Evolutionary conservation across 1,140 invertebrate genomes (phyloP).

Genomic region (Leguminivora glycinivorella): DNA sequence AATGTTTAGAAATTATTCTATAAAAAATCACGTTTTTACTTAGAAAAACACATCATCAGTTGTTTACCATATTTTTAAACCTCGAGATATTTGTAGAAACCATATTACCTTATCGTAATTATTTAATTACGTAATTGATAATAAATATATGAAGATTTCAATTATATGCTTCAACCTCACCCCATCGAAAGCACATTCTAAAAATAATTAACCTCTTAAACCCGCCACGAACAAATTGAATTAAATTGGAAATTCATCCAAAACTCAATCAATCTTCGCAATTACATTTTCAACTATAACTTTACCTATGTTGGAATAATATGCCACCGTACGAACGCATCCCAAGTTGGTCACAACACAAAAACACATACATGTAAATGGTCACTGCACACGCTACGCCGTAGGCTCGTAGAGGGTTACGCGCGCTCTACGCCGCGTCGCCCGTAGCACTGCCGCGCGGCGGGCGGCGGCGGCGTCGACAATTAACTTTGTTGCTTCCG

Average conservation of each 20-base stretch:
- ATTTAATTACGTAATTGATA: too few relatives aligned
- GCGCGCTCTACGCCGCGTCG: conserved; percentile 23
- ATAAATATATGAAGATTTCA: too few relatives aligned
- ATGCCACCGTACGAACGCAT: conserved; percentile 41
- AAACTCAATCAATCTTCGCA: background rate
- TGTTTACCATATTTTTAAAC: too few relatives aligned
- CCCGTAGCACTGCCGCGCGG: conserved; percentile 35
- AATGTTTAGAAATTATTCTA: too few relatives aligned
- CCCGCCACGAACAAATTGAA: background rate
- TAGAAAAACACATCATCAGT: too few relatives aligned
- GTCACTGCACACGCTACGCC: conserved; percentile 51
- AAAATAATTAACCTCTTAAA: background rate
- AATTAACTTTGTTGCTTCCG: conserved; percentile 71
- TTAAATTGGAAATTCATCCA: background rate
- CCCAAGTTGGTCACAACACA: conserved; percentile 37
- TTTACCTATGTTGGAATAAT: background rate
- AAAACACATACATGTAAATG: conserved; percentile 40
- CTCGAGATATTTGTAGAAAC: too few relatives aligned
- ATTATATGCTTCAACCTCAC: too few relatives aligned
- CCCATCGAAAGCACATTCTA: background rate
- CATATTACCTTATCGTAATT: too few relatives aligned
- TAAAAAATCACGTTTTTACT: too few relatives aligned
- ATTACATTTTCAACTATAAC: background rate
- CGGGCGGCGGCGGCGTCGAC: conserved; percentile 56
- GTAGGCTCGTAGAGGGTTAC: conserved; percentile 54